Percentiles rank a stretch among this genome's conserved stretches.
These are phyloP conservation scores for Deilephila elpenor DNA, from an alignment of 2,888 invertebrate genomes.

Conservation along the genomic window DNA sequence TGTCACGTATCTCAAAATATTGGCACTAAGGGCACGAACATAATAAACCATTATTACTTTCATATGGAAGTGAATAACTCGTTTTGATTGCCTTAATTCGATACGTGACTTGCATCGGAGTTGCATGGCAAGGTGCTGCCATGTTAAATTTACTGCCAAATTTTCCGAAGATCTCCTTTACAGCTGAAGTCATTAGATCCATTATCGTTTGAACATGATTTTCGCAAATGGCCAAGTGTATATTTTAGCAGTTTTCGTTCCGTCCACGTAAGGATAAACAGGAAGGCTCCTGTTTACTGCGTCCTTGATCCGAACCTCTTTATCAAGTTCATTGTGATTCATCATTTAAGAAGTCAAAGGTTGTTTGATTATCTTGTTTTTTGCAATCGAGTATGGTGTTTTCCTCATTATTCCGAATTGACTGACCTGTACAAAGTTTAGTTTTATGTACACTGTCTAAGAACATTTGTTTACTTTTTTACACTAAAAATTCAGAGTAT, in stretches of 20 bases:
- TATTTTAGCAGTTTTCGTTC: slow-evolving; percentile 55
- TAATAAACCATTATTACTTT: slow-evolving; percentile 53
- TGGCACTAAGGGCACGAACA: slow-evolving; percentile 37
- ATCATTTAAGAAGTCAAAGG: slow-evolving; percentile 30
- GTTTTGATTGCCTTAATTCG: slow-evolving; percentile 68
- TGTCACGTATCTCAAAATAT: slow-evolving; percentile 29
- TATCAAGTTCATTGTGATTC: slow-evolving; percentile 61
- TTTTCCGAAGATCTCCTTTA: slow-evolving; percentile 45
- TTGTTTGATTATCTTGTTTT: slow-evolving; percentile 23
- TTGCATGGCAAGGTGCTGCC: slow-evolving; percentile 54
- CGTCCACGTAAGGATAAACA: slow-evolving; percentile 70
- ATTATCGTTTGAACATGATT: slow-evolving; percentile 42
- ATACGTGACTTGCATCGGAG: slow-evolving; percentile 69
- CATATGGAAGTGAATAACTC: slow-evolving; percentile 62
- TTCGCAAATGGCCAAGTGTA: slow-evolving; percentile 38
- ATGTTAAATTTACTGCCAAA: slow-evolving; percentile 35
- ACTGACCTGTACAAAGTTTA: background rate
- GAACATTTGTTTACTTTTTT: too few species aligned
- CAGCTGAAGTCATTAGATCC: slow-evolving; percentile 40
- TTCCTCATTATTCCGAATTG: background rate
- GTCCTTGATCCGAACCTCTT: slow-evolving; percentile 62
- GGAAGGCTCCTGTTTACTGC: slow-evolving; percentile 70
- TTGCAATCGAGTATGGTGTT: background rate
- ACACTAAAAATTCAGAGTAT: too few species aligned
- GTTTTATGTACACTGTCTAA: too few species aligned